Conservation (phyloP, 2,888 invertebrate genomes). For the Nebria salina region DNA sequence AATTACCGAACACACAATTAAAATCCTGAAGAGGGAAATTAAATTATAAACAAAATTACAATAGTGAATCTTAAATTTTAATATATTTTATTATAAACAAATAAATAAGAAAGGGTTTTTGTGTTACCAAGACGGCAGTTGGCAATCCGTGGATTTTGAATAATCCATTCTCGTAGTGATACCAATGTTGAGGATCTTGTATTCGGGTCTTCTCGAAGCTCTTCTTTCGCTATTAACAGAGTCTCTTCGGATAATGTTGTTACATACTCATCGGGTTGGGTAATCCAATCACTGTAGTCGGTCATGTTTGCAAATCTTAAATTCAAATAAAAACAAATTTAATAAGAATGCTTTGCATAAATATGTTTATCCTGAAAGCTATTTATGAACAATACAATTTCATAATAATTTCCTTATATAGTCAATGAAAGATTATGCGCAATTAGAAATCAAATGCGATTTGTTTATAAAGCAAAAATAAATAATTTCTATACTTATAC, state of each 20-base stretch:
- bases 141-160: conserved; percentile 74
- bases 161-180: conserved; percentile 76
- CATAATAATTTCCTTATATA: not conserved
- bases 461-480: too few relatives aligned
- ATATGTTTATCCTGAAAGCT: not conserved
- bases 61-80: not conserved
- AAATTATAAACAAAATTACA: not conserved
- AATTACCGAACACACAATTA: not conserved
- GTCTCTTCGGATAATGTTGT: conserved; percentile 71
- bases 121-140: conserved; percentile 73
- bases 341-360: not conserved
- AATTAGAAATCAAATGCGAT: not conserved
- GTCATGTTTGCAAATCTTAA: conserved; percentile 50
- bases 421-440: not conserved
- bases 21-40: not conserved
- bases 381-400: not conserved
- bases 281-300: conserved; percentile 63
- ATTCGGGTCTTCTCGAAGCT: conserved; percentile 75
- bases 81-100: not conserved
- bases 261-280: conserved; percentile 71
- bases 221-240: conserved; percentile 71
- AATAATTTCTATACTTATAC: too few relatives aligned
- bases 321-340: not conserved
- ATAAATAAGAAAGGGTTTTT: not conserved
- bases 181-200: conserved; percentile 72